Evolutionary conservation across 2,888 invertebrate genomes (phyloP).

Genomic region (Odontocolon sp.): DNA sequence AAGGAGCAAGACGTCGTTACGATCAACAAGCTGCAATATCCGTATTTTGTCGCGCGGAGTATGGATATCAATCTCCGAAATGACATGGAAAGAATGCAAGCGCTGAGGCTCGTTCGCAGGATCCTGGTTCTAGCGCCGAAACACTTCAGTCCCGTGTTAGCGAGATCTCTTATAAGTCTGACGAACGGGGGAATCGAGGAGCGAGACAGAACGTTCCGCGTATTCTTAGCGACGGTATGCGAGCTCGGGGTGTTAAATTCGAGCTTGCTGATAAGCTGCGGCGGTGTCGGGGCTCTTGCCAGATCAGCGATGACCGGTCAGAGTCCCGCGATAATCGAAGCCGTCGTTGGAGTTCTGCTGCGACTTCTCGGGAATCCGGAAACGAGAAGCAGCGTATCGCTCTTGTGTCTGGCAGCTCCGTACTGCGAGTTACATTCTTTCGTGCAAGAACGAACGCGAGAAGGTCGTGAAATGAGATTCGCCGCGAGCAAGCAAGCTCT

Average conservation of each 20-base stretch:
- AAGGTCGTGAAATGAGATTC: constrained; percentile 88
- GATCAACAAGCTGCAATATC: constrained; percentile 91
- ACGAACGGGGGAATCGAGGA: constrained; percentile 90
- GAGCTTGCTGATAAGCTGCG: constrained; percentile 89
- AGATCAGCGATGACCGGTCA: constrained; percentile 93
- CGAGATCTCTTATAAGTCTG: constrained; percentile 91
- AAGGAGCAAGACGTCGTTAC: constrained; percentile 89
- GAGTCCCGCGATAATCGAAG: constrained; percentile 94
- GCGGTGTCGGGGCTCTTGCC: constrained; percentile 91
- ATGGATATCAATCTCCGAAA: constrained; percentile 94
- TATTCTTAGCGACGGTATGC: constrained; percentile 93
- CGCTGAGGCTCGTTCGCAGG: constrained; percentile 91
- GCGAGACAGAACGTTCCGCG: constrained; percentile 91
- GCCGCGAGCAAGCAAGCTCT: constrained; percentile 92
- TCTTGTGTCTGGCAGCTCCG: constrained; percentile 94
- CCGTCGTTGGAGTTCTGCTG: constrained; percentile 92
- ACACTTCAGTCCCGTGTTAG: constrained; percentile 88
- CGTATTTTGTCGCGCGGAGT: constrained; percentile 92
- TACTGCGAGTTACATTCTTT: constrained; percentile 93
- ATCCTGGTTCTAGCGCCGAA: constrained; percentile 86
- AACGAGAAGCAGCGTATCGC: constrained; percentile 90
- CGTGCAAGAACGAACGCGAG: constrained; percentile 77
- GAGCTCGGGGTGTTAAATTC: constrained; percentile 95
- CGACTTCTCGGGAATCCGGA: constrained; percentile 92
- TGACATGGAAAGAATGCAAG: constrained; percentile 96